Evolutionary conservation across 1,140 invertebrate genomes (phyloP).

Genomic region (Macrocentrus cingulum): DNA sequence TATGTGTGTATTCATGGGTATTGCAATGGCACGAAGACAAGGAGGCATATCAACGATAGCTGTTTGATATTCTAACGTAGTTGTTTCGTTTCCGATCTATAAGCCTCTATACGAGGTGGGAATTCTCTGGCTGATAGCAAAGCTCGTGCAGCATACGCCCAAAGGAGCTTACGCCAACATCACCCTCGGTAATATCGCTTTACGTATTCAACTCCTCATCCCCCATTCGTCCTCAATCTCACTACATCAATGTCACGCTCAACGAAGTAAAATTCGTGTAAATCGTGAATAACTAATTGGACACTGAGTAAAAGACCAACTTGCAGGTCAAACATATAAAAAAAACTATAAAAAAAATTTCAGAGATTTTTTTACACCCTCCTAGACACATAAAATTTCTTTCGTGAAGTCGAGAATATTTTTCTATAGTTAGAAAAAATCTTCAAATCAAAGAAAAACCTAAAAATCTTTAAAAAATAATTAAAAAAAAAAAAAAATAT

Average conservation of each 20-base stretch:
- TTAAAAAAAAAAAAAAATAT: no score
- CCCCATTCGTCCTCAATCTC: constrained; percentile 11
- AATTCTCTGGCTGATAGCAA: constrained; percentile 5
- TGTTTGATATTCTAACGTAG: constrained; percentile 25
- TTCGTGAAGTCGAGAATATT: no score
- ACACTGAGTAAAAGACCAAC: constrained; percentile 6
- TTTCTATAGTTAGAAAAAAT: no score
- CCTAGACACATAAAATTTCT: no score
- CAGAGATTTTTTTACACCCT: background rate
- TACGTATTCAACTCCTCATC: constrained; percentile 25
- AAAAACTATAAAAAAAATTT: background rate
- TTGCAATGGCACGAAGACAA: background rate
- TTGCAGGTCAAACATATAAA: background rate
- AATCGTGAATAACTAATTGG: constrained; percentile 27
- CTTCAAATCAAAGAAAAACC: background rate
- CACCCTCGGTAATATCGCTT: constrained; percentile 17
- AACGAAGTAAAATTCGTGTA: constrained; percentile 14
- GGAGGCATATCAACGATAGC: background rate
- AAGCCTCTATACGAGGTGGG: constrained; percentile 22
- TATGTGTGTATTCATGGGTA: constrained; percentile 1
- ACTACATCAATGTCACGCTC: background rate
- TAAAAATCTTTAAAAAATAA: constrained; percentile 2
- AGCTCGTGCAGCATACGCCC: background rate
- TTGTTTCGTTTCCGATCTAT: constrained; percentile 25
- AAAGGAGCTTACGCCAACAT: constrained; percentile 14